A percentile compares a stretch with the other conserved stretches of the same genome.
Conservation (phyloP, 30 jellyfish, hydroid and myxozoan species). For the Chrysaora quinquecirrha region DNA sequence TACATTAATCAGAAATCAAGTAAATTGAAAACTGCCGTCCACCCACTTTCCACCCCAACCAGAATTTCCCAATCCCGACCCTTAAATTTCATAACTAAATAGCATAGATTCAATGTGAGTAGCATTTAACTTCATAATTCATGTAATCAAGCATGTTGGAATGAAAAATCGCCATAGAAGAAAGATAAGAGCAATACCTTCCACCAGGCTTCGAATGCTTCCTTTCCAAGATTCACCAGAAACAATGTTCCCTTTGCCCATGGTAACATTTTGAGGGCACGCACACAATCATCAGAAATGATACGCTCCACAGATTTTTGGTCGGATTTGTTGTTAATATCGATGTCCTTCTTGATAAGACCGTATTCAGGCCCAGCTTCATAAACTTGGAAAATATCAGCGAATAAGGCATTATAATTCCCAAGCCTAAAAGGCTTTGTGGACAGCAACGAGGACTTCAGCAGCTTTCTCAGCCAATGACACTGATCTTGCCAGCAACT, state of each 20-base stretch:
- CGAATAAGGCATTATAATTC: conserved; percentile 12
- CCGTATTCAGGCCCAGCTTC: conserved; percentile 27
- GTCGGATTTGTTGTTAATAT: conserved; percentile 25
- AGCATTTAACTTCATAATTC: too few species aligned
- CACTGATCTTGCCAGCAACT: conserved; percentile 30
- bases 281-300: conserved; percentile 13
- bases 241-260: conserved; percentile 17
- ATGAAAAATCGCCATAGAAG: too few species aligned
- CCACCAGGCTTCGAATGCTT: too few species aligned
- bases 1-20: too few species aligned
- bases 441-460: conserved; percentile 23
- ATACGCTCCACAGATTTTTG: conserved; percentile 26
- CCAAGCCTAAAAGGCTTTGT: conserved; percentile 40
- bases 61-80: too few species aligned
- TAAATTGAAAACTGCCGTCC: too few species aligned
- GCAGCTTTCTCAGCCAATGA: conserved; percentile 36
- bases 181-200: too few species aligned
- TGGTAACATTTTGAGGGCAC: background rate
- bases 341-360: conserved; percentile 21
- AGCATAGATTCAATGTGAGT: too few species aligned
- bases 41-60: too few species aligned
- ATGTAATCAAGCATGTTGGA: too few species aligned
- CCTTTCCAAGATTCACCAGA: too few species aligned
- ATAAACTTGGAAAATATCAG: background rate
- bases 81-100: background rate